phyloP scores from a whole-genome alignment of 2,888 invertebrate genomes.

The Perithous albicinctus region DNA sequence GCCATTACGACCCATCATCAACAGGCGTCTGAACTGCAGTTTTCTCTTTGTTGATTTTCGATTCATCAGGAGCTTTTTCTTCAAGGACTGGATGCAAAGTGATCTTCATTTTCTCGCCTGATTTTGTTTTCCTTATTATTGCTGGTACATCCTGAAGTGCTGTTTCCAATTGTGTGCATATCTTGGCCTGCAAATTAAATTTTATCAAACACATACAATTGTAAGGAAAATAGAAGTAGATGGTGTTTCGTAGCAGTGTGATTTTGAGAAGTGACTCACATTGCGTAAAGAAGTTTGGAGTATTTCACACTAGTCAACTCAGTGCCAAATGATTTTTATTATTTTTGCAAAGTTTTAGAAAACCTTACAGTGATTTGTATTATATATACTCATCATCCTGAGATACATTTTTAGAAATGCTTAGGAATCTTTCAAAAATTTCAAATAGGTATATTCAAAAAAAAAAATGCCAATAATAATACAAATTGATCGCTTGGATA shows the following conservation, averaged over 20 bases:
- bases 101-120: conserved; percentile 31
- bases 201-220: not conserved
- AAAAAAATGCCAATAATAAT: too few relatives aligned
- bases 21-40: not conserved
- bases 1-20: not conserved
- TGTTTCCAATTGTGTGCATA: conserved; percentile 25
- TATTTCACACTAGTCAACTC: too few relatives aligned
- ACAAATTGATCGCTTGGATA: too few relatives aligned
- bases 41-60: not conserved
- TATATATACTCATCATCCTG: too few relatives aligned
- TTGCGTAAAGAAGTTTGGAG: too few relatives aligned
- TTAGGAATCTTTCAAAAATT: too few relatives aligned
- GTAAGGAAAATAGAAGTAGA: not conserved
- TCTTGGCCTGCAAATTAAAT: conserved; percentile 37
- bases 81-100: conserved; percentile 35
- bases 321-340: too few relatives aligned
- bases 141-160: conserved; percentile 16
- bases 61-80: not conserved
- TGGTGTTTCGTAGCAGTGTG: not conserved
- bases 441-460: too few relatives aligned
- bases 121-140: not conserved
- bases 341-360: too few relatives aligned
- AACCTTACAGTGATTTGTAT: too few relatives aligned
- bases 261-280: too few relatives aligned
- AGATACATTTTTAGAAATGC: too few relatives aligned